Conservation (phyloP, 2,888 invertebrate species). For the Luffia ferchaultella region DNA sequence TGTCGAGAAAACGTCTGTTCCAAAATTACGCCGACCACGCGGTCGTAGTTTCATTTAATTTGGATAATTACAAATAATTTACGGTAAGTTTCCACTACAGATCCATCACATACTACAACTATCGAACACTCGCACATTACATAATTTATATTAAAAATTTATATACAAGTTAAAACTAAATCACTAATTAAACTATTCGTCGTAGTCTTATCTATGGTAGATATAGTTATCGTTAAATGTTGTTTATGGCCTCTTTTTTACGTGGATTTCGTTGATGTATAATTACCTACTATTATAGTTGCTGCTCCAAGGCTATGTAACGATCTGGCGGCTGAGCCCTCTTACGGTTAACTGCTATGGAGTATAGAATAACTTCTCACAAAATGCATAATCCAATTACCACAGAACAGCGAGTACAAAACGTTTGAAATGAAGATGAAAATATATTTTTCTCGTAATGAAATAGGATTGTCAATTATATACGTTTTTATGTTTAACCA, state of each 20-base stretch:
- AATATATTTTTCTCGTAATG: no score
- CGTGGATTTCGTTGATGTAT: constrained; percentile 17
- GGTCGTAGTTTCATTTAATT: no score
- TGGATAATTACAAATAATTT: no score
- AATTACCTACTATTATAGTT: constrained; percentile 2
- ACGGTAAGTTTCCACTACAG: constrained; percentile 28
- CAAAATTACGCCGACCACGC: no score
- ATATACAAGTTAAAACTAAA: constrained; percentile 59
- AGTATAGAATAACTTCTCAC: no score
- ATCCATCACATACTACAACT: constrained; percentile 57
- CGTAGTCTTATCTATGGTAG: constrained; percentile 18
- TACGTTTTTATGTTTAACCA: no score
- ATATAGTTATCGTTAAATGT: constrained; percentile 31
- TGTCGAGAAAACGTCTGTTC: no score
- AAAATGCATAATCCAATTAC: no score
- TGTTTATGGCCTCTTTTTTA: constrained; percentile 48
- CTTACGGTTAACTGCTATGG: no score
- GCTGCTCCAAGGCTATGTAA: no score
- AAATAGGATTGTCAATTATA: no score
- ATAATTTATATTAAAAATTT: constrained; percentile 57
- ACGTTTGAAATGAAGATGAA: constrained; percentile 23
- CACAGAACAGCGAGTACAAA: constrained; percentile 36
- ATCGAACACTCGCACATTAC: constrained; percentile 64
- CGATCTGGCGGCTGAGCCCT: no score
- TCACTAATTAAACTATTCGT: constrained; percentile 38